A percentile compares a stretch with the other conserved stretches of the same genome.
These are phyloP conservation scores for Pterocles orientalis DNA, from an alignment of 2,113 vertebrate genomes.

Conservation along the genomic window DNA sequence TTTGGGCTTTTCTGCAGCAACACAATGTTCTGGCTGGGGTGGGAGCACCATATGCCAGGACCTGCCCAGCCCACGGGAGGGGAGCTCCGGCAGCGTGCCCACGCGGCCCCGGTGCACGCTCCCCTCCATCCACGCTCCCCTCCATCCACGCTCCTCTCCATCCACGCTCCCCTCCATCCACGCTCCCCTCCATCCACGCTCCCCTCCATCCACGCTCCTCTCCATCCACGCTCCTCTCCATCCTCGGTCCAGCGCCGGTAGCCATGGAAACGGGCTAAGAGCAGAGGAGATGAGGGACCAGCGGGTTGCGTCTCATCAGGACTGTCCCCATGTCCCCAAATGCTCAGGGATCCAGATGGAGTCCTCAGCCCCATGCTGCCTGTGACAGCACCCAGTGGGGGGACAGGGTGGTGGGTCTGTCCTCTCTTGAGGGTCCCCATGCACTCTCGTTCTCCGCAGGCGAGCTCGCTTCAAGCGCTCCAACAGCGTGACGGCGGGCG, in stretches of 20 bases:
- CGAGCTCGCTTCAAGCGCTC: slow-evolving; percentile 96
- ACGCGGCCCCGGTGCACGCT: neutral
- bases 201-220: too few species aligned
- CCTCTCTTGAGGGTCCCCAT: neutral
- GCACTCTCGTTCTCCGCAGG: slow-evolving; percentile 59
- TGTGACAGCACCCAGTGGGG: neutral
- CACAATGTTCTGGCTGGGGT: neutral
- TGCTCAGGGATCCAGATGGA: neutral
- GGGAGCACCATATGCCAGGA: neutral
- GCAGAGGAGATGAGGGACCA: slow-evolving; percentile 23
- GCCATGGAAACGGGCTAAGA: slow-evolving; percentile 77
- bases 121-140: too few species aligned
- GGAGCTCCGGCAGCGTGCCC: neutral
- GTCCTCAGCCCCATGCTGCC: neutral
- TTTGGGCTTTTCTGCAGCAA: neutral
- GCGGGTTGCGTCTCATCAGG: neutral
- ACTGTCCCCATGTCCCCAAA: neutral
- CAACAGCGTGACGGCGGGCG: slow-evolving; percentile 96
- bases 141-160: too few species aligned
- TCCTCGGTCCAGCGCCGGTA: slow-evolving; percentile 71
- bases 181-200: too few species aligned
- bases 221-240: slow-evolving; percentile 38
- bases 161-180: too few species aligned
- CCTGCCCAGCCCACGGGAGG: neutral
- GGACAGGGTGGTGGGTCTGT: too few species aligned